A percentile compares a stretch with the other conserved stretches of the same genome.
Evolutionary conservation across 2,888 invertebrate species (phyloP).

Genomic region (Pyrrhia umbra): DNA sequence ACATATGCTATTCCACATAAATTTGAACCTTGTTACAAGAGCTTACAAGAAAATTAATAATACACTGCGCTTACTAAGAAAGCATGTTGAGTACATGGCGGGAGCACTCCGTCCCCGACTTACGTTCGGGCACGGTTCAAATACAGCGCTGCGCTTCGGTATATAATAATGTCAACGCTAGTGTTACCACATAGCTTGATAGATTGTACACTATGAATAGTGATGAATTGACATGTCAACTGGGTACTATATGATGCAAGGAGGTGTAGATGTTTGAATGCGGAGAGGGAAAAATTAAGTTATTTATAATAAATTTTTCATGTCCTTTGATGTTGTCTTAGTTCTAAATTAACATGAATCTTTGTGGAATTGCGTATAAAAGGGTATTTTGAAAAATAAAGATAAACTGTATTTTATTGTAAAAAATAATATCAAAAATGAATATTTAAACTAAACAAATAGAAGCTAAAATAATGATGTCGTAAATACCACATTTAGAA

Average conservation of each 20-base stretch:
- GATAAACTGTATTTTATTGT: no score
- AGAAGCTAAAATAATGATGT: no score
- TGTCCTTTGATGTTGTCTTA: no score
- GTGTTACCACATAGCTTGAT: constrained; percentile 35
- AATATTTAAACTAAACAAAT: no score
- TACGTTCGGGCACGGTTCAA: constrained; percentile 42
- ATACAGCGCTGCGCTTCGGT: constrained; percentile 30
- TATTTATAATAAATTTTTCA: no score
- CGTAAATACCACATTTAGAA: no score
- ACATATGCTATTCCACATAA: constrained; percentile 15
- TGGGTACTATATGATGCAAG: constrained; percentile 3
- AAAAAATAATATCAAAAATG: no score
- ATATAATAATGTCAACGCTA: constrained; percentile 35
- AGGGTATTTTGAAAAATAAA: no score
- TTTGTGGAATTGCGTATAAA: no score
- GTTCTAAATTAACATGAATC: no score
- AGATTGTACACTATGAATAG: constrained; percentile 34
- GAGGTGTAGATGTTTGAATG: not conserved
- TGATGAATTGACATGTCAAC: constrained; percentile 34
- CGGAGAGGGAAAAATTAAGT: no score
- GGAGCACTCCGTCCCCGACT: constrained; percentile 21
- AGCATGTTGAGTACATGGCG: constrained; percentile 24
- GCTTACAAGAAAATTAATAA: constrained; percentile 50
- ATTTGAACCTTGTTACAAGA: constrained; percentile 10
- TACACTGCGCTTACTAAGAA: constrained; percentile 18